Evolutionary conservation across 1,140 invertebrate species (phyloP).

Genomic region (Ceratosolen fusciceps): DNA sequence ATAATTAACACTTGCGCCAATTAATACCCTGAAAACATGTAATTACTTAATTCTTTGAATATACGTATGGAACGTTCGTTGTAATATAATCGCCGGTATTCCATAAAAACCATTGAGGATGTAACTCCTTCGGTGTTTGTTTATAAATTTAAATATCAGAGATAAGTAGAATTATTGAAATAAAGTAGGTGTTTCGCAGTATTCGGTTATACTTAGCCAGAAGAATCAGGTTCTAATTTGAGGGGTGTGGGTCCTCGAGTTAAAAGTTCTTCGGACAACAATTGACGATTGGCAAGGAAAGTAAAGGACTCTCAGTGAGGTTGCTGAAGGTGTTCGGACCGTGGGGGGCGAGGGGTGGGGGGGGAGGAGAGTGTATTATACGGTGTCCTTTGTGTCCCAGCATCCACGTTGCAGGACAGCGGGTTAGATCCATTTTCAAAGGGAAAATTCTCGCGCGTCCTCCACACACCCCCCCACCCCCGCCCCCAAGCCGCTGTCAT

Average conservation of each 20-base stretch:
- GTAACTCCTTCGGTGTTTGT: too few species aligned
- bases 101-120: too few species aligned
- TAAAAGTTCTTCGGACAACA: neutral
- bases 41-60: too few species aligned
- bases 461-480: neutral
- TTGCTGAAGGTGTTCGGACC: neutral
- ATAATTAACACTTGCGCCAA: too few species aligned
- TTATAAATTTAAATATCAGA: too few species aligned
- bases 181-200: neutral
- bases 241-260: too few species aligned
- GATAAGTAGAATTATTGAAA: too few species aligned
- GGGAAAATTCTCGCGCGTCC: neutral
- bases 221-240: conserved; percentile 27
- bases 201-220: too few species aligned
- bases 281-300: neutral
- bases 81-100: too few species aligned
- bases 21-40: too few species aligned
- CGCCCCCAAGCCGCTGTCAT: neutral
- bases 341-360: too few species aligned
- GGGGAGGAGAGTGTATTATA: conserved; percentile 16
- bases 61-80: too few species aligned
- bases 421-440: conserved; percentile 29
- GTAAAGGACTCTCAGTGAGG: neutral
- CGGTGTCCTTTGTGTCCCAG: conserved; percentile 2
- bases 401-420: neutral